Evolutionary conservation across 2,797 vertebrate genomes (phyloP), one percentile per base, ranked within the genome.

Genomic region (Pangasius macronema): DNA sequence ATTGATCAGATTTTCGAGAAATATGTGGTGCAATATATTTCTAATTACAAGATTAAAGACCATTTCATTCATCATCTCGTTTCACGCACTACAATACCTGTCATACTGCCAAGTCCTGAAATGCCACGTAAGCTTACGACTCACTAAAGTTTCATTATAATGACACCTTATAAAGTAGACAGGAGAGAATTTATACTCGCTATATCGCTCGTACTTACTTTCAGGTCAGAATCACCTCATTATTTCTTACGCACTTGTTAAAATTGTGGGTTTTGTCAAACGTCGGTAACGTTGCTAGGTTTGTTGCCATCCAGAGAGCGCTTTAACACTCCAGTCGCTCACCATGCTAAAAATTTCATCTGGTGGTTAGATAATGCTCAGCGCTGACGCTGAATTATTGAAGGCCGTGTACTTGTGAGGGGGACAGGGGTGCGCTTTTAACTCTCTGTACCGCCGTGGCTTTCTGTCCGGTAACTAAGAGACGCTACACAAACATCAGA

Each of bases 341-440:
- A 91, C 92, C 91, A 91, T 90, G 90, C 92, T 95, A 86, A 95
- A 95, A 95, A 46, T 94, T 94, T 95, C 46, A 95, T 95, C 91
- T 92, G 92, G 93, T 93, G 93, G 94, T 96, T 95, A 96, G 95
- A 95, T 95, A 95, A 95, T 94, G 93, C 95, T 94, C 93, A 92
- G 92, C 92, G 91, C 94, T 93, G 94, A 94, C 88, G 90, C 91
- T 95, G 93, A 95, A 95, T 96, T 94, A 96, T 96, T 95, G 93
- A 95, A 95, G 92, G 90, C 87, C 94, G 94, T 94, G 95, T 95
- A 94, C 90, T 87, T 94, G 93, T 87, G 94, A 94, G 89, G 93
- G 92, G 93, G 93, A 94, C 93, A 90, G 93, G 92, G 91, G 42
- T 91, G 94, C 91, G 94, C 95, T 95, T 95, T 96, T 95, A 95